phyloP scores from a whole-genome alignment of 2,797 vertebrate species.

The Pseudochirops corinnae region DNA sequence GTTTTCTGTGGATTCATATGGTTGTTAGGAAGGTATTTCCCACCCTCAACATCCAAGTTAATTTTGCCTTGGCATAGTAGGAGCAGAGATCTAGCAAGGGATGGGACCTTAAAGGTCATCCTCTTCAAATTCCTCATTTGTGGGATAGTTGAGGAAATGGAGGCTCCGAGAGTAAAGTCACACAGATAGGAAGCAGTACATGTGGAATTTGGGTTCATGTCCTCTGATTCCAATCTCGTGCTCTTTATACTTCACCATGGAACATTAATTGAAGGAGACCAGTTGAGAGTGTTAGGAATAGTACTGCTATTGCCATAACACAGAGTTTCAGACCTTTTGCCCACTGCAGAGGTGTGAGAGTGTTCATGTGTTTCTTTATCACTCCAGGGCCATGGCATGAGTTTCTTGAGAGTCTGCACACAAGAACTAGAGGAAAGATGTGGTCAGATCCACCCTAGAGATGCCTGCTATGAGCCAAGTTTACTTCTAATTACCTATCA shows the following conservation, averaged over 20 bases:
- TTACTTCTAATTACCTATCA: not conserved
- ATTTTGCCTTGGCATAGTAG: not conserved
- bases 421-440: not conserved
- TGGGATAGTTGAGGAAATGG: not conserved
- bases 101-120: not conserved
- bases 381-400: not conserved
- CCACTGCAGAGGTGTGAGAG: not conserved
- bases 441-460: not conserved
- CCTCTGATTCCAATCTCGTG: not conserved
- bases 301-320: fast-evolving
- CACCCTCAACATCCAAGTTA: not conserved
- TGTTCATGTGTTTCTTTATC: not conserved
- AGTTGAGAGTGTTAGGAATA: not conserved
- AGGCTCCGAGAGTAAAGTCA: not conserved
- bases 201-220: not conserved
- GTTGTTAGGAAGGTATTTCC: not conserved
- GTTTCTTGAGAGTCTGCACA: not conserved
- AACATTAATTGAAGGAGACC: not conserved
- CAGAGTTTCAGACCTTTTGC: not conserved
- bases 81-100: not conserved
- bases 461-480: not conserved
- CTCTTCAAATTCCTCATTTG: not conserved
- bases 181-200: not conserved
- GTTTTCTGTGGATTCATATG: not conserved
- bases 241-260: not conserved